A percentile compares a stretch with the other conserved stretches of the same genome.
These are phyloP conservation scores for Thereva nobilitata DNA, from an alignment of 2,888 invertebrate species.

Conservation along the genomic window DNA sequence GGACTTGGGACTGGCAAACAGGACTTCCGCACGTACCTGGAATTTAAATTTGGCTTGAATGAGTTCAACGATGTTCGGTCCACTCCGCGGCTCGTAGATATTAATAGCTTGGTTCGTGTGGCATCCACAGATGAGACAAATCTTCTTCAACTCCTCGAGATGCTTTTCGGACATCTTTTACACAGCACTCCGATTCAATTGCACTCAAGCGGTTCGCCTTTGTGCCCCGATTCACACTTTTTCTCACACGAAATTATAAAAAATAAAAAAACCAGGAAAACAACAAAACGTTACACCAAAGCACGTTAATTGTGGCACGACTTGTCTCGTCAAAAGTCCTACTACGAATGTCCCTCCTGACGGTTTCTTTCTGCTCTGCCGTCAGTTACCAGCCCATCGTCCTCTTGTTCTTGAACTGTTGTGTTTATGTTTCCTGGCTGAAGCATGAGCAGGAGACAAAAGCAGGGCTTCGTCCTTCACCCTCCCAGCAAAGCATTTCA, in stretches of 20 bases:
- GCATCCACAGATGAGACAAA: conserved; percentile 58
- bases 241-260: not conserved
- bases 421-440: too few relatives aligned
- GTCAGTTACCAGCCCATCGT: too few relatives aligned
- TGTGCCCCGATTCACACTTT: not conserved
- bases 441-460: too few relatives aligned
- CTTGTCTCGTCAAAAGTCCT: too few relatives aligned
- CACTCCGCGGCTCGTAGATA: conserved; percentile 57
- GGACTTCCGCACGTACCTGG: conserved; percentile 49
- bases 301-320: too few relatives aligned
- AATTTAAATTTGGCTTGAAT: conserved; percentile 59
- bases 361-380: too few relatives aligned
- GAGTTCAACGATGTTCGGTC: conserved; percentile 57
- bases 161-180: conserved; percentile 48
- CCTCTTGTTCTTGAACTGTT: too few relatives aligned
- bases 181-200: conserved; percentile 1
- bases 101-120: conserved; percentile 57
- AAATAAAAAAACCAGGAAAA: not conserved
- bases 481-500: too few relatives aligned
- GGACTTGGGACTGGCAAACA: too few relatives aligned
- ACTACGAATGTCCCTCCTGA: too few relatives aligned
- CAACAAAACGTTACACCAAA: too few relatives aligned
- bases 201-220: not conserved
- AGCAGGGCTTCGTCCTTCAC: too few relatives aligned
- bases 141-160: conserved; percentile 53